Base-by-base conservation (phyloP, 2,113 vertebrate genomes). In the Ovibos moschatus region DNA sequence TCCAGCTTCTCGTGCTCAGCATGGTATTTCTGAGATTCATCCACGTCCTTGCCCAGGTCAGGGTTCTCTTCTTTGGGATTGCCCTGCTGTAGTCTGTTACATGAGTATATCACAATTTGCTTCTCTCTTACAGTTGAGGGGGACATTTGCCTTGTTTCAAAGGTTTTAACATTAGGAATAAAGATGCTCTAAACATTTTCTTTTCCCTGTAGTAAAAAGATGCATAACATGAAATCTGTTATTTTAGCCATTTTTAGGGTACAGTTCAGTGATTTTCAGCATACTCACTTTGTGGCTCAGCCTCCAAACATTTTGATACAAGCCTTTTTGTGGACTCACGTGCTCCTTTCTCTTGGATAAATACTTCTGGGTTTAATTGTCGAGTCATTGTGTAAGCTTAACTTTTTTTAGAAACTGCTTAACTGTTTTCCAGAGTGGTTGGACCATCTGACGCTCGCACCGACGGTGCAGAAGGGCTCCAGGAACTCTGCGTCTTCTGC, bases 201-300 rank as follows among this genome's bases (percentile, higher is more conserved):
- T 94, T 95, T 10, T 19, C 76, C 28, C n/a, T 82, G 10, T 47
- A 30, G 27, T 55, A 86, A 96, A 64, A 30, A 50, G 53, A n/a
- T 15, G 25, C 25, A 16, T 57, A 71, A 11, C 23, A 40, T 60
- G 87, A 82, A 53, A 74, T 33, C 2, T 55, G 33, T 64, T n/a
- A 60, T 76, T 91, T 81, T 71, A 92, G 53, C 50, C 15, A 50
- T 88, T 87, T 79, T 88, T 40, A 53, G 43, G 64, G 0, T 57
- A 16, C 6, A 45, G 15, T 58, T 64, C 33, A 64, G 62, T 55
- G 74, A 23, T 47, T 43, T 55, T 71, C 50, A 28, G 12, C 40
- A 27, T 36, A 3, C 33, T 55, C 17, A 50, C 15, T 88, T 60
- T 62, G 45, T 71, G 55, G 51, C 33, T 10, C 10, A 27, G 6